phyloP scores from a whole-genome alignment of 1,140 invertebrate genomes.

The Atta texana region DNA sequence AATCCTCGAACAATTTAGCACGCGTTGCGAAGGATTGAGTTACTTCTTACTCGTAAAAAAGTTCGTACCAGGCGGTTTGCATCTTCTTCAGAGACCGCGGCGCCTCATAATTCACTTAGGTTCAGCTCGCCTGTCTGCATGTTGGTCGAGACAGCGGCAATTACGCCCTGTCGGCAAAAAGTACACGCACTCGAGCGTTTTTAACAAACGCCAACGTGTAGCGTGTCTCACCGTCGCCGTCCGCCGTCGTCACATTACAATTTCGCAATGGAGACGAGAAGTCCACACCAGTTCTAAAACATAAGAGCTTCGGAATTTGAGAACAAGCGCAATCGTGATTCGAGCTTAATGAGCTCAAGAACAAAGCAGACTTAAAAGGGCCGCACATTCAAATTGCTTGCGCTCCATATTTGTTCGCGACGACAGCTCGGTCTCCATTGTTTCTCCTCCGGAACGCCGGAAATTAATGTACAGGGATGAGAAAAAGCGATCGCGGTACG shows the following conservation, averaged over 20 bases:
- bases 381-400: slow-evolving; percentile 3
- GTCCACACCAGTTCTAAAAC: too few species aligned
- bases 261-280: background rate
- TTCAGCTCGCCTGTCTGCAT: slow-evolving; percentile 48
- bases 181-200: slow-evolving; percentile 48
- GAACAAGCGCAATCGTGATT: background rate
- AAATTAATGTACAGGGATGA: slow-evolving; percentile 31
- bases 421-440: background rate
- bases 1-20: slow-evolving; percentile 40
- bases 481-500: slow-evolving; percentile 35
- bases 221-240: background rate
- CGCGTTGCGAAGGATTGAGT: slow-evolving; percentile 63
- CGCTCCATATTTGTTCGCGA: background rate
- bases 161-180: slow-evolving; percentile 50
- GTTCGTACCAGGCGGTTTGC: slow-evolving; percentile 47
- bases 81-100: slow-evolving; percentile 58
- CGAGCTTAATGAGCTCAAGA: slow-evolving; percentile 2
- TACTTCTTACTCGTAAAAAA: slow-evolving; percentile 32
- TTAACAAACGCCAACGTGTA: slow-evolving; percentile 63
- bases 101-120: slow-evolving; percentile 82
- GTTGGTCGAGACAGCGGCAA: slow-evolving; percentile 61
- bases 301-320: background rate
- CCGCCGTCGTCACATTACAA: background rate
- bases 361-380: background rate
- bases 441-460: slow-evolving; percentile 25